Conservation (phyloP, 2,113 vertebrate species). For the Sebastes schlegelii region DNA sequence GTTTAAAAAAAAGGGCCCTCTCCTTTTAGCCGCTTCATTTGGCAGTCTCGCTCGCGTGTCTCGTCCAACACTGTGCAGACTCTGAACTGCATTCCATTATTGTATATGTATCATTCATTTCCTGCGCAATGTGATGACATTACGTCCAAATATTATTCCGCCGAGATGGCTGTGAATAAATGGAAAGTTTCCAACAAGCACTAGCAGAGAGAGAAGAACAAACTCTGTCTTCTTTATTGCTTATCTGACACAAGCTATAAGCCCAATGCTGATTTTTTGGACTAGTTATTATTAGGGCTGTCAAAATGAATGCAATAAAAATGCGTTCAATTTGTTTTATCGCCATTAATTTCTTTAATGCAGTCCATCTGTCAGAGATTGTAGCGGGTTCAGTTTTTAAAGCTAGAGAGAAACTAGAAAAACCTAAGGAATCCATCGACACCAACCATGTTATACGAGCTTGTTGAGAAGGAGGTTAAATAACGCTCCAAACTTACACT, state of each 20-base stretch:
- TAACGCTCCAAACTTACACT: too few species aligned
- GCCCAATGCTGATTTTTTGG: background rate
- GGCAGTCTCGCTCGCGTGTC: background rate
- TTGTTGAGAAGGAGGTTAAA: too few species aligned
- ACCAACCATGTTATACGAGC: too few species aligned
- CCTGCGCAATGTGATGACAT: conserved; percentile 16
- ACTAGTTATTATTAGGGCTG: background rate
- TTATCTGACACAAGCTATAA: background rate
- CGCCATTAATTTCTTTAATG: too few species aligned
- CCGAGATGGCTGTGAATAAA: conserved; percentile 3
- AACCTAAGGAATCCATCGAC: too few species aligned
- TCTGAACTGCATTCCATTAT: background rate
- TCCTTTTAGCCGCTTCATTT: background rate
- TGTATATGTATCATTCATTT: conserved; percentile 2
- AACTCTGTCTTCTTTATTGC: background rate
- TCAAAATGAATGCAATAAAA: too few species aligned
- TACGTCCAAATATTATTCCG: conserved; percentile 40
- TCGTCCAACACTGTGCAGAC: background rate
- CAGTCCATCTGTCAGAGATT: too few species aligned
- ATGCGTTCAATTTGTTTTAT: too few species aligned
- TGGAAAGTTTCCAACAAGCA: conserved; percentile 25
- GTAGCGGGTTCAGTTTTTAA: too few species aligned
- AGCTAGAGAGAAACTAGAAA: too few species aligned
- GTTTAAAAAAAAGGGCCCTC: background rate
- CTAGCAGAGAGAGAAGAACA: conserved; percentile 7